A percentile compares a stretch with the other conserved stretches of the same genome.
These are phyloP conservation scores for Amphipyra berbera DNA, from an alignment of 2,888 invertebrate genomes.

Conservation along the genomic window DNA sequence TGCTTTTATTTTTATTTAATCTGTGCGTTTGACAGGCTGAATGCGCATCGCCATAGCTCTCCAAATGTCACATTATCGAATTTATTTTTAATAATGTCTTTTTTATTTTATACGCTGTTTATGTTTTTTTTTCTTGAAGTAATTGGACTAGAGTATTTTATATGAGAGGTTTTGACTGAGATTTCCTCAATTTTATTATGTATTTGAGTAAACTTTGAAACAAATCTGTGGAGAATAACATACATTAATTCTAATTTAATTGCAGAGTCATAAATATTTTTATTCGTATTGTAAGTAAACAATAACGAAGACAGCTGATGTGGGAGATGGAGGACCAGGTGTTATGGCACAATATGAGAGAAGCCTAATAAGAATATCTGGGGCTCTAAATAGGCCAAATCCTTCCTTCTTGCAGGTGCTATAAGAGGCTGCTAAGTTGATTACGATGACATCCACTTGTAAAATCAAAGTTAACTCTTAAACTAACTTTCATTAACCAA, in stretches of 20 bases:
- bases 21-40: slow-evolving; percentile 56
- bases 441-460: not conserved
- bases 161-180: slow-evolving; percentile 46
- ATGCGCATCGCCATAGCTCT: slow-evolving; percentile 56
- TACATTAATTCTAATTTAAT: no score
- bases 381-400: no score
- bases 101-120: slow-evolving; percentile 51
- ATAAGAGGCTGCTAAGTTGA: not conserved
- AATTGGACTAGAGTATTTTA: slow-evolving; percentile 34
- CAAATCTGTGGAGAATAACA: slow-evolving; percentile 7
- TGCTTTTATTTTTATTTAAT: slow-evolving; percentile 56
- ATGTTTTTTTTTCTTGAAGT: slow-evolving; percentile 16
- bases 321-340: no score
- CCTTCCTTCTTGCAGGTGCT: no score
- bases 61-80: slow-evolving; percentile 54
- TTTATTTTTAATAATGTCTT: slow-evolving; percentile 46
- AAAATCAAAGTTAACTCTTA: no score
- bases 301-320: no score
- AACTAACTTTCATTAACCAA: slow-evolving; percentile 5
- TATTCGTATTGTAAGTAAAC: no score
- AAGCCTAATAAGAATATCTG: no score
- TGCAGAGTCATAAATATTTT: no score
- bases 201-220: slow-evolving; percentile 8
- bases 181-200: slow-evolving; percentile 48
- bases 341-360: no score